Conservation (phyloP, 2,113 vertebrate genomes). For the Myocastor coypus region DNA sequence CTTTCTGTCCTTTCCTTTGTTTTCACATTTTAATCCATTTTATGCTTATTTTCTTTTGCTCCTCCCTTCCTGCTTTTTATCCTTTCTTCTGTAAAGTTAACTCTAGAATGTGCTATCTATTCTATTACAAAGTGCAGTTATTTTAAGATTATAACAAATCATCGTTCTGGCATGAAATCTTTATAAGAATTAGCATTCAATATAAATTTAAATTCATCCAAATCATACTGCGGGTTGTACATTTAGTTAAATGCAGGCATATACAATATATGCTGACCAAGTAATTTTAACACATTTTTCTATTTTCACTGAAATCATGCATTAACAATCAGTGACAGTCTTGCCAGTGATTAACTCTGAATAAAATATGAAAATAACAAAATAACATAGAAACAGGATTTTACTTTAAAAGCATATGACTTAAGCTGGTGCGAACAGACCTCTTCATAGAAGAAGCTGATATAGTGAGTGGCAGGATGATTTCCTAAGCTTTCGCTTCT, state of each 20-base stretch:
- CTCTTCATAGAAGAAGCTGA: not conserved
- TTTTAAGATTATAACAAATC: not conserved
- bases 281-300: not conserved
- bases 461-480: not conserved
- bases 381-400: not conserved
- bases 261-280: not conserved
- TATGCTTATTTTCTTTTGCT: not conserved
- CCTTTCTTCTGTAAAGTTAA: not conserved
- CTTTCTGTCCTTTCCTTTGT: not conserved
- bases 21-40: not conserved
- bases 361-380: not conserved
- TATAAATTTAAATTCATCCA: not conserved
- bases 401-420: not conserved
- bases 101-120: not conserved
- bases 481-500: not conserved
- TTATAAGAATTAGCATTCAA: not conserved
- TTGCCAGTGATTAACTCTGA: not conserved
- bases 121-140: not conserved
- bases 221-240: not conserved
- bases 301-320: not conserved
- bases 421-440: not conserved
- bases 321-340: not conserved
- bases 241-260: not conserved
- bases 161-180: not conserved
- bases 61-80: not conserved